Evolutionary conservation across 2,888 invertebrate genomes (phyloP).

Genomic region (Chrysomela aeneicollis): DNA sequence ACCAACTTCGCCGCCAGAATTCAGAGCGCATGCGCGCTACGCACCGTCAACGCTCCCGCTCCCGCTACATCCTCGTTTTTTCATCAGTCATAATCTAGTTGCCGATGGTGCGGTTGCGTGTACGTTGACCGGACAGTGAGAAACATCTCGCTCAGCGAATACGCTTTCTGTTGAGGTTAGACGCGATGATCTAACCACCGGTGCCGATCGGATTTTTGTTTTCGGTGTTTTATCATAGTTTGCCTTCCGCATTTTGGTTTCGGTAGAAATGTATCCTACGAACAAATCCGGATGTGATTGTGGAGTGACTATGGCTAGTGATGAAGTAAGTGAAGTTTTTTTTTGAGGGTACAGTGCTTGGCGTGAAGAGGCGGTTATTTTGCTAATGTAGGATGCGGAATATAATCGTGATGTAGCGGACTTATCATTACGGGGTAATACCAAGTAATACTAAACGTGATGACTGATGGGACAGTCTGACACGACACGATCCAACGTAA

Average conservation of each 20-base stretch:
- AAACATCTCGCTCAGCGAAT: not conserved
- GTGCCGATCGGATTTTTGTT: not conserved
- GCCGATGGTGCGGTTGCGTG: not conserved
- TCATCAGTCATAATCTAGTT: not conserved
- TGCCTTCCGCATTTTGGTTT: not conserved
- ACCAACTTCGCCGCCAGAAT: not conserved
- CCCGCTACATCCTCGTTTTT: not conserved
- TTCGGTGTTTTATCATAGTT: not conserved
- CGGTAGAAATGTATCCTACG: not conserved
- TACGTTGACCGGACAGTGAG: not conserved
- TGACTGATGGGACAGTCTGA: not conserved
- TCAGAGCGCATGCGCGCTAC: not conserved
- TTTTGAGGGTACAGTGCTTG: not conserved
- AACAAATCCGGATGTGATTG: not conserved
- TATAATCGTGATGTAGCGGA: not conserved
- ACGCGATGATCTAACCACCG: not conserved
- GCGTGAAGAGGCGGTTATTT: not conserved
- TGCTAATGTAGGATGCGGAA: not conserved
- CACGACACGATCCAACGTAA: conserved; percentile 1
- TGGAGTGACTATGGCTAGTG: not conserved
- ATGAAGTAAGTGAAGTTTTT: not conserved
- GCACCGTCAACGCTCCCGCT: not conserved
- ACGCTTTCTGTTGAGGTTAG: not conserved
- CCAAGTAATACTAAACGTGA: not conserved
- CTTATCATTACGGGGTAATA: not conserved